A percentile compares a stretch with the other conserved stretches of the same genome.
phyloP scores from a whole-genome alignment of 2,113 vertebrate species.

The Capreolus pygargus region DNA sequence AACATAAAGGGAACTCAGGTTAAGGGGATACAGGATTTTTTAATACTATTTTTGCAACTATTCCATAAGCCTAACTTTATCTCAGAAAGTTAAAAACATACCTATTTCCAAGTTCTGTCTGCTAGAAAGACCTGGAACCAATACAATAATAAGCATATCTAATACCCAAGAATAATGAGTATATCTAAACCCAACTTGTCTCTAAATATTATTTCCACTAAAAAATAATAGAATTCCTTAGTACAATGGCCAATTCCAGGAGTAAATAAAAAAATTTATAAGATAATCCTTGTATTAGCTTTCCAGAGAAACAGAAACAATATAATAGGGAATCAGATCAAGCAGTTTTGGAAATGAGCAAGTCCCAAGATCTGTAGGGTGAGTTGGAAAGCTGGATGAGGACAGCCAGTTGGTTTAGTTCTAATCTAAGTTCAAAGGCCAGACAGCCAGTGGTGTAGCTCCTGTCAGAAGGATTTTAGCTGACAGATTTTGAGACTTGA shows the following conservation, averaged over 20 bases:
- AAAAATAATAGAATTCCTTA: not conserved
- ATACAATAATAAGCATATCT: not conserved
- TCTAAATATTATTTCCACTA: not conserved
- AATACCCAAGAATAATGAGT: not conserved
- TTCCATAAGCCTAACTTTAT: not conserved
- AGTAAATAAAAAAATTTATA: not conserved
- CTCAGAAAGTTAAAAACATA: not conserved
- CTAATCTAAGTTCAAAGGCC: not conserved
- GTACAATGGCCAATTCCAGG: not conserved
- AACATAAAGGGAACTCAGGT: not conserved
- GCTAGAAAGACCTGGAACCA: not conserved
- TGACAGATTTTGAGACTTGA: not conserved
- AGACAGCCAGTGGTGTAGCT: not conserved
- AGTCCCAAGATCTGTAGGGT: not conserved
- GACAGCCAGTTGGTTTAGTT: not conserved
- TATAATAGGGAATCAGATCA: not conserved
- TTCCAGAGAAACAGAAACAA: not conserved
- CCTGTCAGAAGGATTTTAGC: not conserved
- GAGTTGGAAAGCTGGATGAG: not conserved
- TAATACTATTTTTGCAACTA: not conserved
- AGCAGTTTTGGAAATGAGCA: not conserved
- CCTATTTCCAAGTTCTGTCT: not conserved
- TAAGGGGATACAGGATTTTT: not conserved
- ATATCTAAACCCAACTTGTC: not conserved
- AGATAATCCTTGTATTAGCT: not conserved